Conservation (phyloP, 35 echinoderm and acorn worm species). For the Apostichopus japonicus region DNA sequence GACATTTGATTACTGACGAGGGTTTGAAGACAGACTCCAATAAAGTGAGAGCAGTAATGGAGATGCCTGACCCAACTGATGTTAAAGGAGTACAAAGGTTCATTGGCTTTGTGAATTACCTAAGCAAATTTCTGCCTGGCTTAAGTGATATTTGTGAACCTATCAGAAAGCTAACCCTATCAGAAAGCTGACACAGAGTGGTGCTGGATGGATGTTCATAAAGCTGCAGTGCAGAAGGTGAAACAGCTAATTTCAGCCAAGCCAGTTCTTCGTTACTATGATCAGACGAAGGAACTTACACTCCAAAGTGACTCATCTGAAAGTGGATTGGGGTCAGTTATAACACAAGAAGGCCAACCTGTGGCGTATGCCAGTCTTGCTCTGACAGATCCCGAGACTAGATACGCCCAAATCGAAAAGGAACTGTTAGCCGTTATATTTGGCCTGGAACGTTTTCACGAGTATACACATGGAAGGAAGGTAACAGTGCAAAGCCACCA, state of each 20-base stretch:
- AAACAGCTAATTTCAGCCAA: constrained; percentile 19
- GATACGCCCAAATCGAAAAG: constrained; percentile 57
- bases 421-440: constrained; percentile 58
- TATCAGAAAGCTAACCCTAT: constrained; percentile 54
- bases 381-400: constrained; percentile 55
- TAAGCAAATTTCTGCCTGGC: not conserved
- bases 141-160: constrained; percentile 13
- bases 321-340: constrained; percentile 12
- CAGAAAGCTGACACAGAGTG: constrained; percentile 61
- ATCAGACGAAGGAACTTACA: constrained; percentile 3
- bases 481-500: constrained; percentile 60
- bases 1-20: constrained; percentile 51
- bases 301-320: constrained; percentile 33
- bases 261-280: constrained; percentile 50
- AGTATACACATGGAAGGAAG: constrained; percentile 42
- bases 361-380: constrained; percentile 47
- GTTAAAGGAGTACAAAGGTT: constrained; percentile 14
- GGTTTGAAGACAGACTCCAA: constrained; percentile 65
- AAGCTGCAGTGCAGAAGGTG: not conserved
- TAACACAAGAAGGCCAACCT: constrained; percentile 43
- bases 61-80: constrained; percentile 55
- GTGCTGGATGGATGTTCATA: constrained; percentile 33
- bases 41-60: constrained; percentile 63
- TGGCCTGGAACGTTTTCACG: constrained; percentile 39
- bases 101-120: not conserved